A percentile compares a stretch with the other conserved stretches of the same genome.
Evolutionary conservation across 2,113 vertebrate genomes (phyloP).

Genomic region (Eurystomus gularis): DNA sequence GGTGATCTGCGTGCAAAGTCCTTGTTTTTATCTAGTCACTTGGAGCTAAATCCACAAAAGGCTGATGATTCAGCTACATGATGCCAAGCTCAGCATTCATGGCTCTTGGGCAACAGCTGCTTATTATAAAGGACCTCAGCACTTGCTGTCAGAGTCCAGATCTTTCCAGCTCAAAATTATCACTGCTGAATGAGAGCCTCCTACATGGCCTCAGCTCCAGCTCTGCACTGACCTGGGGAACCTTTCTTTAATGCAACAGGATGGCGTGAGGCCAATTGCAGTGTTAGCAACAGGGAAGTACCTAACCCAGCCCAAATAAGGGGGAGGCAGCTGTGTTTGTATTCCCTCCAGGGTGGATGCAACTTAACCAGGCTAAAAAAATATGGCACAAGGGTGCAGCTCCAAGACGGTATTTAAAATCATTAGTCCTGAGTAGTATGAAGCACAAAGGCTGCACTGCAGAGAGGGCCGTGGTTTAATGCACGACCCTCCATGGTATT

Average conservation of each 20-base stretch:
- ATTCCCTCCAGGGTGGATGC: neutral
- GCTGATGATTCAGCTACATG: neutral
- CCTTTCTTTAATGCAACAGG: neutral
- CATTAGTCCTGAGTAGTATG: neutral
- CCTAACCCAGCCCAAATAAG: neutral
- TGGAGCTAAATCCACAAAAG: neutral
- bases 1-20: neutral
- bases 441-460: neutral
- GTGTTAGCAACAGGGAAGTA: neutral
- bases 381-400: neutral
- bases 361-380: neutral
- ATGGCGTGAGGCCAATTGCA: neutral
- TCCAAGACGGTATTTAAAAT: neutral
- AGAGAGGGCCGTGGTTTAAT: neutral
- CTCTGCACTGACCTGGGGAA: neutral
- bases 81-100: neutral
- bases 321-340: neutral
- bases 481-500: accelerated
- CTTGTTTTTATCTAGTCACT: neutral
- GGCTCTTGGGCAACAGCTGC: neutral
- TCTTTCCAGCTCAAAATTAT: neutral
- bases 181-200: neutral
- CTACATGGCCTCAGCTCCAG: neutral
- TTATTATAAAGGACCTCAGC: neutral
- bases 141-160: neutral